phyloP scores from a whole-genome alignment of 2,113 vertebrate genomes.

The Chrysemys picta region DNA sequence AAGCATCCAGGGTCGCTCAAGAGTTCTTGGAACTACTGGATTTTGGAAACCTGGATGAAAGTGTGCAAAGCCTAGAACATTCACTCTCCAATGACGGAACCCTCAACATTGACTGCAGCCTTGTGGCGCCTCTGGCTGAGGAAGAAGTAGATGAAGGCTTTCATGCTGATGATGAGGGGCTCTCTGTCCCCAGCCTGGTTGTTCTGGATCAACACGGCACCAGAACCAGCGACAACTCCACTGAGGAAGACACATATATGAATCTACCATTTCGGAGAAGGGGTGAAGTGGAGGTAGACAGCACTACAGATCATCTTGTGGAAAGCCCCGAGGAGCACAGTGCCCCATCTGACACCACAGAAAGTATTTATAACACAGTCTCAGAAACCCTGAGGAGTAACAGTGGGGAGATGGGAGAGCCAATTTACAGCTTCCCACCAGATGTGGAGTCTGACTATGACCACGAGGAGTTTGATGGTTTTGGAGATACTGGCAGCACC shows the following conservation, averaged over 20 bases:
- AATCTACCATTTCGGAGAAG: conserved; percentile 10
- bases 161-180: conserved; percentile 84
- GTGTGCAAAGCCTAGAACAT: conserved; percentile 80
- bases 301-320: background rate
- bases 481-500: conserved; percentile 80
- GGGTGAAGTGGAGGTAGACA: background rate
- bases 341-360: background rate
- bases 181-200: conserved; percentile 76
- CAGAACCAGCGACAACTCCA: conserved; percentile 41
- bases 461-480: conserved; percentile 89
- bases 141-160: conserved; percentile 90
- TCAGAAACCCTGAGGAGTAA: conserved; percentile 74
- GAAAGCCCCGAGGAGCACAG: conserved; percentile 42
- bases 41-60: conserved; percentile 84
- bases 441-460: conserved; percentile 92
- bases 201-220: background rate
- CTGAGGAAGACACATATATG: conserved; percentile 1
- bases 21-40: conserved; percentile 91
- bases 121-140: conserved; percentile 84
- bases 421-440: conserved; percentile 83
- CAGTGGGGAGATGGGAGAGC: conserved; percentile 81
- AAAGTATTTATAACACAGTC: conserved; percentile 77
- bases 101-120: conserved; percentile 83
- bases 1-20: conserved; percentile 89
- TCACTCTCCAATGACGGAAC: conserved; percentile 87